Percentiles rank a stretch among this genome's conserved stretches.
Conservation (phyloP, 2,888 invertebrate genomes). For the Phyllotreta striolata region DNA sequence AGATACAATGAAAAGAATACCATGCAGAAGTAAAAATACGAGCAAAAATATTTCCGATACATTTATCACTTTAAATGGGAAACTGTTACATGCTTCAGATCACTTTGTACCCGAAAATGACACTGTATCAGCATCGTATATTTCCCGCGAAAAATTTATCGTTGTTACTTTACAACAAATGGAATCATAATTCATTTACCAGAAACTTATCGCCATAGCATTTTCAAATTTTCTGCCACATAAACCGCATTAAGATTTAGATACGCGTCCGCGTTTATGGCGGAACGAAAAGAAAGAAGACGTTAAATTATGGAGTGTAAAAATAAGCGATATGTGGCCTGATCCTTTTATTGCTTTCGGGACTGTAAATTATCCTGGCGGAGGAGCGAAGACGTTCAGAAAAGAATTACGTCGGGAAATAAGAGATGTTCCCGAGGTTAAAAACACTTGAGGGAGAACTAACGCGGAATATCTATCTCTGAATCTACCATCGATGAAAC, state of each 20-base stretch:
- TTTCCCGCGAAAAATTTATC: slow-evolving; percentile 29
- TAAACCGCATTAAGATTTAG: slow-evolving; percentile 57
- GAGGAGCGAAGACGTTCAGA: slow-evolving; percentile 45
- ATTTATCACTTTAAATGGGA: slow-evolving; percentile 31
- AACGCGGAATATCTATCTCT: slow-evolving; percentile 29
- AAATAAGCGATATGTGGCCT: slow-evolving; percentile 59
- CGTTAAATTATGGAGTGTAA: slow-evolving; percentile 59
- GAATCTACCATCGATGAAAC: slow-evolving; percentile 12
- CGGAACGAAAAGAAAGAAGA: slow-evolving; percentile 48
- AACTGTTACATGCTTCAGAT: slow-evolving; percentile 29
- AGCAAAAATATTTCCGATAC: slow-evolving; percentile 9
- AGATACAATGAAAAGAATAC: no score
- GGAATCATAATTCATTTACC: slow-evolving; percentile 51
- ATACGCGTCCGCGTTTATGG: slow-evolving; percentile 47
- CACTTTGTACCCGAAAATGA: slow-evolving; percentile 27
- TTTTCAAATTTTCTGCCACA: slow-evolving; percentile 58
- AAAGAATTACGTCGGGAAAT: slow-evolving; percentile 47
- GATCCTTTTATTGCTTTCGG: slow-evolving; percentile 57
- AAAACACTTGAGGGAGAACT: slow-evolving; percentile 40
- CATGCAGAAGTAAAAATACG: slow-evolving; percentile 13
- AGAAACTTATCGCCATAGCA: slow-evolving; percentile 50
- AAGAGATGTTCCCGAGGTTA: slow-evolving; percentile 44
- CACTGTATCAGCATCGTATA: slow-evolving; percentile 31
- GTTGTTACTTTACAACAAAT: slow-evolving; percentile 35
- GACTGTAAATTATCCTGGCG: slow-evolving; percentile 54